Base-by-base conservation (phyloP, 2,113 vertebrate genomes). In the Polypterus bichir region DNA sequence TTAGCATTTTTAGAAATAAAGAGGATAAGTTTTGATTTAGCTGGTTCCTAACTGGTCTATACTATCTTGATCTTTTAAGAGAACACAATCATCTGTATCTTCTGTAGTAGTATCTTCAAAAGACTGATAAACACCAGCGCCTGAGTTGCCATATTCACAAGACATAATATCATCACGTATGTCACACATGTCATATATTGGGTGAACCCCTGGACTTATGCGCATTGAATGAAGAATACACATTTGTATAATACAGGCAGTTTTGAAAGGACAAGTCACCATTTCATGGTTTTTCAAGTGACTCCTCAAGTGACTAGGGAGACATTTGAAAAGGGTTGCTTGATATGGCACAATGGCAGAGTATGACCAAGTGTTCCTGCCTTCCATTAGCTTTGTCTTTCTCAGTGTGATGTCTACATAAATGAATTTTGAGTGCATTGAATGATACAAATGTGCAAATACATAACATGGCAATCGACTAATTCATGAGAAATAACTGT, bases 1-100 rank as follows among this genome's bases (percentile, higher is more conserved):
- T 59, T 10, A 60, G 9, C 54, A 62, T 72, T 67, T 69, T 69
- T 47, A 69, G 60, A 4, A 65, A 69, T 27, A 69, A 47, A 67
- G 55, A 63, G 57, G 61, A 45, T 47, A 60, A 59, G 3, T 64
- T 72, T 44, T 66, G 63, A 63, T 44, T 63, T 7, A 69, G 48
- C 2, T 72, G 70, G 56, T 6, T 4, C 52, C 27, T 27, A 27
- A 27, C 27, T 59, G 56, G 54, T 64, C 58, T 54, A 6, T 7
- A 44, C 57, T 55, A 6, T 5, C 63, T 47, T 64, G 54, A 57
- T 58, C 46, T 3, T 9, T 63, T n/a, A 45, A 27, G 44, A 27
- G 55, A 57, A 11, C 44, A 57, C 9, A 57, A 2, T 69, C 57
- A 3, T 5, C 46, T 62, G 60, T 6, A 48, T 60, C 27, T 59